Conservation (phyloP, 1,140 invertebrate genomes). For the Drosophila novamexicana region DNA sequence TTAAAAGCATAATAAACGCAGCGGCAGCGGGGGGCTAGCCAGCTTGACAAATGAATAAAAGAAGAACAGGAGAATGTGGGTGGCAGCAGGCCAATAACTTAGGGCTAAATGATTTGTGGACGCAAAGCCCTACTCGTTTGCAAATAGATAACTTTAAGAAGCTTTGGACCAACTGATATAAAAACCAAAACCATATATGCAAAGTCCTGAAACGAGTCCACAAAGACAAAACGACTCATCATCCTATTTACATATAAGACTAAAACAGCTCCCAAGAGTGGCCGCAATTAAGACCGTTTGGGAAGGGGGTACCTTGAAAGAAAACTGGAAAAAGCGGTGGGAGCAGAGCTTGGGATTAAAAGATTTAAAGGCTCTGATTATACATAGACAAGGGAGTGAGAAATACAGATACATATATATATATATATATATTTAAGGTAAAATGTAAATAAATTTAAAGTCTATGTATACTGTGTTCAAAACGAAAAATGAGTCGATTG, state of each 20-base stretch:
- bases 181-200: neutral
- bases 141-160: neutral
- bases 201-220: neutral
- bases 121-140: neutral
- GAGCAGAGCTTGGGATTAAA: too few species aligned
- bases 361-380: too few species aligned
- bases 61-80: neutral
- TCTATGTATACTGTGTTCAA: too few species aligned
- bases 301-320: too few species aligned
- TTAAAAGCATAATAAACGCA: constrained; percentile 65
- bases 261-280: neutral
- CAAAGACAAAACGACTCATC: too few species aligned
- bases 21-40: neutral
- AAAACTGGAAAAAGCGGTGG: too few species aligned
- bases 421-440: too few species aligned
- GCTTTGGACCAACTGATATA: neutral
- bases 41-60: neutral
- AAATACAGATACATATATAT: too few species aligned
- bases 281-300: neutral
- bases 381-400: too few species aligned
- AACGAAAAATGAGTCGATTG: too few species aligned
- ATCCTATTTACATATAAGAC: neutral
- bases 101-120: constrained; percentile 9
- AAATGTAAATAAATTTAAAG: too few species aligned
- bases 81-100: neutral